phyloP scores from a whole-genome alignment of 1,140 invertebrate genomes.

The Lepidurus packardi region DNA sequence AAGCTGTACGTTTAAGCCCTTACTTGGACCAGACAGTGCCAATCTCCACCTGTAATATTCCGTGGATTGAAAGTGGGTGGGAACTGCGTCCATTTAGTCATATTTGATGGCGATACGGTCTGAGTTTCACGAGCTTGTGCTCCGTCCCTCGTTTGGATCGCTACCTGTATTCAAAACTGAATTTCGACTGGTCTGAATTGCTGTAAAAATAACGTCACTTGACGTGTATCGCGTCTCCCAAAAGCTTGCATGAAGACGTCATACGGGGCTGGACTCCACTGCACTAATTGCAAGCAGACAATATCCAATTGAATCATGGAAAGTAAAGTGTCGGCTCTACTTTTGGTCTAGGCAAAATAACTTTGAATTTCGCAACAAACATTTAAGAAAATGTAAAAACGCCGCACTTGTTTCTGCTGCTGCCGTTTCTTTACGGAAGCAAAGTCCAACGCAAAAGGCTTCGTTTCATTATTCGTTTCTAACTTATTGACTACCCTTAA shows the following conservation, averaged over 20 bases:
- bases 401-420: neutral
- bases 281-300: neutral
- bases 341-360: neutral
- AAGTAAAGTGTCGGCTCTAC: neutral
- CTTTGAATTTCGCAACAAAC: neutral
- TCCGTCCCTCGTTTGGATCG: neutral
- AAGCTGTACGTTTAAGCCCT: neutral
- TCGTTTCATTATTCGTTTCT: neutral
- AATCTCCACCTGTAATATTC: neutral
- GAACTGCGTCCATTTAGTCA: neutral
- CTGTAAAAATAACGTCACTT: neutral
- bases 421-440: neutral
- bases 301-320: slow-evolving; percentile 5
- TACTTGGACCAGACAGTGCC: neutral
- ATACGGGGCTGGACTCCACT: neutral
- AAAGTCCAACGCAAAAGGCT: slow-evolving; percentile 6
- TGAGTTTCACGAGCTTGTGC: neutral
- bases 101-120: neutral
- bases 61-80: neutral
- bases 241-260: neutral
- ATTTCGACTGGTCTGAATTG: neutral
- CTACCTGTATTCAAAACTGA: neutral
- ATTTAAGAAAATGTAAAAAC: neutral
- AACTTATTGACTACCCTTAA: neutral
- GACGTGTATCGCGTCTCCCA: slow-evolving; percentile 1